Base-by-base conservation (phyloP, 2,113 vertebrate species). In the Reinhardtius hippoglossoides region DNA sequence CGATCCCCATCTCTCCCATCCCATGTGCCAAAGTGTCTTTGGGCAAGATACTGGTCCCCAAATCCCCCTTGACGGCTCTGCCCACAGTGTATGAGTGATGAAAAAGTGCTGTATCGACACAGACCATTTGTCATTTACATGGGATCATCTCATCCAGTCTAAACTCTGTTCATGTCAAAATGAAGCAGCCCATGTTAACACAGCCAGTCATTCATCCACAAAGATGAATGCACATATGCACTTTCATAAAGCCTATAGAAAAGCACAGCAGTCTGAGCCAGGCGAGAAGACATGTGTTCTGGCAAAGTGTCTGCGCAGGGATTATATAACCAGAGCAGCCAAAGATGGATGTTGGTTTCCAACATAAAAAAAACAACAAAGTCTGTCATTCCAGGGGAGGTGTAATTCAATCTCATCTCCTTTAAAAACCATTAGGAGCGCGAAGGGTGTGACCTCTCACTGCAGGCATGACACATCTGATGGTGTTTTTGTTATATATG, bases 301-400 rank as follows among this genome's bases (percentile, higher is more conserved):
- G 60, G 42, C 42, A 24, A 44, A 56, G 67, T 9, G 57, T 85
- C 74, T 83, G 42, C 65, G 57, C 2, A 18, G n/a, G 26, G 57
- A 66, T 89, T 87, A 88, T 77, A 62, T 82, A 91, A 89, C 61
- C 50, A 74, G 31, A 72, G 62, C 64, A 78, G 81, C 67, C 80
- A 71, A 83, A 80, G 74, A 81, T 75, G 42, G 58, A 74, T 77
- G 71, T 18, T 48, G 44, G 44, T 48, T 48, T 48, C 44, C 44
- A 48, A 15, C 40, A 42, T 10, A 37, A 13, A 42, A 42, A 58
- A 50, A 48, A 54, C 9, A 48, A 54, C 9, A 40, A 37, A 63
- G 15, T 16, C 14, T 48, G 73, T 70, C 71, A 74, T 37, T 76
- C 31, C 48, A 65, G 63, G 44, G 56, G 31, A 50, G 20, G 13